These are phyloP conservation scores for Gryllus longicercus DNA, from an alignment of 2,888 invertebrate species.

Conservation along the genomic window DNA sequence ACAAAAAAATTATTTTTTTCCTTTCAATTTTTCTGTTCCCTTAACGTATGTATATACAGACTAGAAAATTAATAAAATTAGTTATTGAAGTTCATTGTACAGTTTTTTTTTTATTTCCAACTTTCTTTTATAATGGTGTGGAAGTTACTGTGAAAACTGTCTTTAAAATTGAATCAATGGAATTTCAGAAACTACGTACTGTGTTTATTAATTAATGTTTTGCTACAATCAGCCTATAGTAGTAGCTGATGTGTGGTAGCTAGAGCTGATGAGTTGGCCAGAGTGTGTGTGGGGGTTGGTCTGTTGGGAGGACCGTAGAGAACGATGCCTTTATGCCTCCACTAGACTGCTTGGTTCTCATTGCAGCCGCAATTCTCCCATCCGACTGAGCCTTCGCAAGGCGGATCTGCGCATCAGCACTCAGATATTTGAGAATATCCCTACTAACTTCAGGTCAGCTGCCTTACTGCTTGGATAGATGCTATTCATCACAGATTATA, in stretches of 20 bases:
- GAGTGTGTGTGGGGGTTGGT: not conserved
- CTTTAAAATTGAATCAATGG: too few relatives aligned
- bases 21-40: not conserved
- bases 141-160: too few relatives aligned
- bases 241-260: slow-evolving; percentile 11
- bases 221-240: not conserved
- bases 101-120: too few relatives aligned
- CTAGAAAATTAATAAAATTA: not conserved
- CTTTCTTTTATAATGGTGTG: too few relatives aligned
- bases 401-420: slow-evolving; percentile 74
- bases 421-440: slow-evolving; percentile 70
- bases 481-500: slow-evolving; percentile 18
- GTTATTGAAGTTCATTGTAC: not conserved
- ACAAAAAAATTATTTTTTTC: not conserved
- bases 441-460: slow-evolving; percentile 70
- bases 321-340: not conserved
- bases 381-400: slow-evolving; percentile 77
- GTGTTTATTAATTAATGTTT: not conserved
- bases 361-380: slow-evolving; percentile 79
- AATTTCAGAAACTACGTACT: too few relatives aligned
- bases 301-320: slow-evolving; percentile 17
- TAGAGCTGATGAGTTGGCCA: not conserved
- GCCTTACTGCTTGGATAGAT: not conserved
- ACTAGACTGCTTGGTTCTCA: slow-evolving; percentile 29
- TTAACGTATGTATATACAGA: too few relatives aligned